phyloP scores from a whole-genome alignment of 64 coral and sea anemone genomes.

The Acropora tenuis region DNA sequence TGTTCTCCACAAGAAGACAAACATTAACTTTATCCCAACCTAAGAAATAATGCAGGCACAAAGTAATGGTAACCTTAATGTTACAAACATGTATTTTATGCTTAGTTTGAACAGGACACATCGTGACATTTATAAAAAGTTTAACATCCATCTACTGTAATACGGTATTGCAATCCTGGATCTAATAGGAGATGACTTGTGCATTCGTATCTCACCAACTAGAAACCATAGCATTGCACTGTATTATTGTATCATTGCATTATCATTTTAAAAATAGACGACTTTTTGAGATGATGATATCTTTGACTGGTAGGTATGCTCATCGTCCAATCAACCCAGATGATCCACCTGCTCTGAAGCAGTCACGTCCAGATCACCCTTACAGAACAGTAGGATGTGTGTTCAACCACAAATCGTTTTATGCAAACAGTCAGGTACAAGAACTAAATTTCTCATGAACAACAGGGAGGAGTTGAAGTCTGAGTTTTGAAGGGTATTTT shows the following conservation, averaged over 20 bases:
- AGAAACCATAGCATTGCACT: not conserved
- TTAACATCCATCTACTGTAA: no score
- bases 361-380: constrained; percentile 74
- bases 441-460: not conserved
- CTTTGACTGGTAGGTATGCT: constrained; percentile 62
- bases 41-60: no score
- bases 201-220: not conserved
- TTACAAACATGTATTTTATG: no score
- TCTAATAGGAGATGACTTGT: no score
- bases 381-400: constrained; percentile 97
- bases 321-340: constrained; percentile 93
- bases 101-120: no score
- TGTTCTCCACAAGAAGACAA: no score
- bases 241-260: not conserved
- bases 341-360: constrained; percentile 87
- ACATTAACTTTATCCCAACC: no score
- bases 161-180: no score
- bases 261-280: not conserved
- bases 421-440: constrained; percentile 96
- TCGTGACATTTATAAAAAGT: no score
- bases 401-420: constrained; percentile 90
- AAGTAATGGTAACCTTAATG: no score
- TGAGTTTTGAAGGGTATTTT: no score
- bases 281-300: not conserved
- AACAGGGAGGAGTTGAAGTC: no score